These are phyloP conservation scores for Ceraclea dissimilis DNA, from an alignment of 2,888 invertebrate species.

Conservation along the genomic window DNA sequence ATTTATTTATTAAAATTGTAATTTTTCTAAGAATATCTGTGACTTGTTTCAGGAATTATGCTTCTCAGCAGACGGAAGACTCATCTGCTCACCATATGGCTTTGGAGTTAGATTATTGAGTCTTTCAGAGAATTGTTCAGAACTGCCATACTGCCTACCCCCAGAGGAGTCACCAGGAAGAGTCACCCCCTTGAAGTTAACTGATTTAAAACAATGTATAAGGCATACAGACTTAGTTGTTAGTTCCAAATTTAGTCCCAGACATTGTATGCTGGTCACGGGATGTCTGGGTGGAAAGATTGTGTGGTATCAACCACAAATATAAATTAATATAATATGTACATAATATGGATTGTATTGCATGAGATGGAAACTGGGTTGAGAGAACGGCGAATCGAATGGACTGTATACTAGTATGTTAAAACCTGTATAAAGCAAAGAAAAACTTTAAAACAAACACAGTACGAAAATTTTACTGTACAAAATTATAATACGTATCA, in stretches of 20 bases:
- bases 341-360: too few relatives aligned
- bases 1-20: too few relatives aligned
- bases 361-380: too few relatives aligned
- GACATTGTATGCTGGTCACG: conserved; percentile 77
- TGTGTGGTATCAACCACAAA: conserved; percentile 76
- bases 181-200: conserved; percentile 49
- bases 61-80: conserved; percentile 82
- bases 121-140: conserved; percentile 69
- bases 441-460: too few relatives aligned
- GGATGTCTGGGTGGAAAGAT: conserved; percentile 86
- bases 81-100: conserved; percentile 86
- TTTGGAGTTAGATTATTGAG: conserved; percentile 79
- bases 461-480: too few relatives aligned
- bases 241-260: conserved; percentile 84
- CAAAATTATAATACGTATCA: too few relatives aligned
- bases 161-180: conserved; percentile 33
- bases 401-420: too few relatives aligned
- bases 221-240: conserved; percentile 80
- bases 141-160: conserved; percentile 64
- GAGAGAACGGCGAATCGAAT: too few relatives aligned
- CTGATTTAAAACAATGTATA: conserved; percentile 63
- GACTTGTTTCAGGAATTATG: conserved; percentile 57
- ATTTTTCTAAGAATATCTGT: background rate
- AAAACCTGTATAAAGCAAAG: too few relatives aligned
- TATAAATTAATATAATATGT: conserved; percentile 17